Base-by-base conservation (phyloP, 2,797 vertebrate genomes). In the Nyctalus aviator region DNA sequence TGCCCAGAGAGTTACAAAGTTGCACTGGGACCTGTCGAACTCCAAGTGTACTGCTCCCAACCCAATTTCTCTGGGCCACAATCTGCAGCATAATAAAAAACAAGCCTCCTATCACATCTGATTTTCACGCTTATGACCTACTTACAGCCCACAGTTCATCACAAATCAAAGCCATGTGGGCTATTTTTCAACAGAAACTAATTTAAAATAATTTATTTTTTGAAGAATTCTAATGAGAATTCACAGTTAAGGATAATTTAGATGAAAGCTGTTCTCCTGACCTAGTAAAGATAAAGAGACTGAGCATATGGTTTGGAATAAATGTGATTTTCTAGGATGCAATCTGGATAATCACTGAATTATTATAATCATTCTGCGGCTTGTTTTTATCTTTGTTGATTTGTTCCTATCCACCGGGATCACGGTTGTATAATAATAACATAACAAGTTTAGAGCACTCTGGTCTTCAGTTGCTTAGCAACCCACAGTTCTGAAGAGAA, bases 151-250 rank as follows among this genome's bases (percentile, higher is more conserved):
- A 86, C 8, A 12, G 53, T 88, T 95, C 83, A 72, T 53, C 84
- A 48, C 92, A 91, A 78, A 88, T 87, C 78, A 86, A 87, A 92
- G 78, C 66, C 35, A 41, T 6, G 0, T 2, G 48, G 64, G 71
- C 91, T 96, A 20, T 94, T 94, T 95, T 95, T 82, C 84, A 96
- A 90, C 46, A 18, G 75, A 90, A 90, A 91, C 91, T 94, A 96
- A 96, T 96, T 92, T 95, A 84, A 95, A 97, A 95, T 88, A 82
- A 95, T 94, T 94, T 89, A 68, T 84, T 90, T 94, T 90, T 59
- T 93, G 90, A 94, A 91, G 81, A 94, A 93, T 91, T 69, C 93
- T 93, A 94, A 96, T 91, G 62, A 92, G 84, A 92, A 81, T 91
- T 83, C 91, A 72, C 85, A 81, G 81, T 87, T 78, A 91, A 27